Conservation (phyloP, 2,797 vertebrate species). For the Phylloscopus collybita region DNA sequence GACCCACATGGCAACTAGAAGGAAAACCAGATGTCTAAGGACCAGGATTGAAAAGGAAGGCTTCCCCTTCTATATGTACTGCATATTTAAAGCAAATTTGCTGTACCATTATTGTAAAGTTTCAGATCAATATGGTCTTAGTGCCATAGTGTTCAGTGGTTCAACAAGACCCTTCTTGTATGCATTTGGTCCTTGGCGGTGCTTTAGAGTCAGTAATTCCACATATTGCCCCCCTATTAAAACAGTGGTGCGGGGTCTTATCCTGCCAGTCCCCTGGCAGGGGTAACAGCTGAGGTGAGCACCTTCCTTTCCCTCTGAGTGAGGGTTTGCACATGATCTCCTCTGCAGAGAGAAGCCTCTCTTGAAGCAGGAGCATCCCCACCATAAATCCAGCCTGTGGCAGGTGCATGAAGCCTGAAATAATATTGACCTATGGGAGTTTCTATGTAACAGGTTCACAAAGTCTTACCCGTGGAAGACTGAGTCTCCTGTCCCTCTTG, state of each 20-base stretch:
- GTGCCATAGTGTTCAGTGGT: neutral
- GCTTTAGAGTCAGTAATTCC: neutral
- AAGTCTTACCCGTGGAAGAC: neutral
- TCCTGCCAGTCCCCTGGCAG: neutral
- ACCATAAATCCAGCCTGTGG: neutral
- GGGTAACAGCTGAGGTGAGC: neutral
- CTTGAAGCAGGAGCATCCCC: neutral
- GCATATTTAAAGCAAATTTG: neutral
- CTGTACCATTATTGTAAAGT: neutral
- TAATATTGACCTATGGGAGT: neutral
- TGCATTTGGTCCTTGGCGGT: neutral
- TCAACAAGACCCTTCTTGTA: neutral
- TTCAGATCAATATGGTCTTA: neutral
- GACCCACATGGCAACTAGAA: neutral
- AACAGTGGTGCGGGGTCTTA: neutral
- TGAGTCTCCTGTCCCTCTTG: neutral
- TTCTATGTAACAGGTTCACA: neutral
- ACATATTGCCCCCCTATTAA: fast-evolving
- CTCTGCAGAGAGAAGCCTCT: neutral
- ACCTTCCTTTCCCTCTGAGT: neutral
- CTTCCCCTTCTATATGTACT: neutral
- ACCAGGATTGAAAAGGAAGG: neutral
- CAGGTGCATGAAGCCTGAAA: neutral
- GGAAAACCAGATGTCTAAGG: neutral
- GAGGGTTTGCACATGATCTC: fast-evolving